Conservation (phyloP, 2,888 invertebrate genomes). For the Erynnis tages region DNA sequence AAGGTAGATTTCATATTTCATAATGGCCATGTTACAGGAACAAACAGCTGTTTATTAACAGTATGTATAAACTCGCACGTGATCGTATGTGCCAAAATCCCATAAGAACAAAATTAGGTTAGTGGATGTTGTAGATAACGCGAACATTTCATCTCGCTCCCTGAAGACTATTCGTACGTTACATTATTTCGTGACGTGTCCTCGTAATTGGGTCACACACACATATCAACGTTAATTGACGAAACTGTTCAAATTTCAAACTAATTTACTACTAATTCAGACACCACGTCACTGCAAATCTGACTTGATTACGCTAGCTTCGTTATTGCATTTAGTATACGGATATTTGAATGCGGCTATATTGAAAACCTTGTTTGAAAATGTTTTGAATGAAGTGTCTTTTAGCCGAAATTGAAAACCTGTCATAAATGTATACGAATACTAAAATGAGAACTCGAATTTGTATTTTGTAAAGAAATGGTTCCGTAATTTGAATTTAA, state of each 20-base stretch:
- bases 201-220: constrained; percentile 70
- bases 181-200: constrained; percentile 62
- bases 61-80: neutral
- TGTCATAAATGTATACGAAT: too few relatives aligned
- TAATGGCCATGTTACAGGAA: neutral
- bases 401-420: too few relatives aligned
- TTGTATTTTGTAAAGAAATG: too few relatives aligned
- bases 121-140: constrained; percentile 43
- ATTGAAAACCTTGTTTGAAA: too few relatives aligned
- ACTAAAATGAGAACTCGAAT: too few relatives aligned
- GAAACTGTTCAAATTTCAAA: constrained; percentile 53
- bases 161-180: constrained; percentile 60
- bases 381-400: too few relatives aligned
- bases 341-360: too few relatives aligned
- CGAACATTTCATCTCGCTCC: constrained; percentile 48
- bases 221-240: constrained; percentile 56
- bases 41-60: neutral
- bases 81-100: constrained; percentile 25
- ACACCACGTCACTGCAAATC: constrained; percentile 18
- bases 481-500: too few relatives aligned
- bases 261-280: constrained; percentile 42
- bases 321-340: constrained; percentile 19
- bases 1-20: too few relatives aligned
- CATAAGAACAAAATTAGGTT: constrained; percentile 43
- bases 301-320: constrained; percentile 17